phyloP scores from a whole-genome alignment of 2,888 invertebrate genomes.

The Mythimna impura region DNA sequence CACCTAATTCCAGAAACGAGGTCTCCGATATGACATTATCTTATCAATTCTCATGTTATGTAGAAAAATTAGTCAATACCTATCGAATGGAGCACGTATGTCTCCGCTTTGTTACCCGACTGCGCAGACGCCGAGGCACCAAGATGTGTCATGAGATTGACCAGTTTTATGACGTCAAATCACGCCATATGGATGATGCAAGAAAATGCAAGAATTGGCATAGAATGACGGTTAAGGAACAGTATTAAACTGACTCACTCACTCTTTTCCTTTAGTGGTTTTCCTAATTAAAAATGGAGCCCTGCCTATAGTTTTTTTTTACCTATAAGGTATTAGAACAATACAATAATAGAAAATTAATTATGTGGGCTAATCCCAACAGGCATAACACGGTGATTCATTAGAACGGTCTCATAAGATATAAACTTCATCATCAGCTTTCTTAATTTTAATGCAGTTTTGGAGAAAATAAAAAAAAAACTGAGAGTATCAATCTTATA shows the following conservation, averaged over 20 bases:
- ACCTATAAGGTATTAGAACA: background rate
- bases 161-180: conserved; percentile 35
- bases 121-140: conserved; percentile 49
- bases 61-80: conserved; percentile 12
- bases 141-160: conserved; percentile 38
- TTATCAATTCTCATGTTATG: conserved; percentile 42
- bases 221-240: conserved; percentile 4
- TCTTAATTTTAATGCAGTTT: background rate
- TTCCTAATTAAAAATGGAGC: background rate
- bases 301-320: background rate
- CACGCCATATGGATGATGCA: conserved; percentile 51
- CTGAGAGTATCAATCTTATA: background rate
- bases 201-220: conserved; percentile 3
- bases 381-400: too few species aligned
- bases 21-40: conserved; percentile 41
- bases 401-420: background rate
- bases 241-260: background rate
- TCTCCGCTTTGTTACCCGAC: background rate
- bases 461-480: background rate
- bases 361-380: background rate
- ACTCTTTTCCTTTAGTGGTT: conserved; percentile 1
- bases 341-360: background rate
- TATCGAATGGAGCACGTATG: background rate
- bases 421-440: too few species aligned
- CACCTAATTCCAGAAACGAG: conserved; percentile 32